Evolutionary conservation across 2,113 vertebrate species (phyloP).

Genomic region (Urocitellus parryii): DNA sequence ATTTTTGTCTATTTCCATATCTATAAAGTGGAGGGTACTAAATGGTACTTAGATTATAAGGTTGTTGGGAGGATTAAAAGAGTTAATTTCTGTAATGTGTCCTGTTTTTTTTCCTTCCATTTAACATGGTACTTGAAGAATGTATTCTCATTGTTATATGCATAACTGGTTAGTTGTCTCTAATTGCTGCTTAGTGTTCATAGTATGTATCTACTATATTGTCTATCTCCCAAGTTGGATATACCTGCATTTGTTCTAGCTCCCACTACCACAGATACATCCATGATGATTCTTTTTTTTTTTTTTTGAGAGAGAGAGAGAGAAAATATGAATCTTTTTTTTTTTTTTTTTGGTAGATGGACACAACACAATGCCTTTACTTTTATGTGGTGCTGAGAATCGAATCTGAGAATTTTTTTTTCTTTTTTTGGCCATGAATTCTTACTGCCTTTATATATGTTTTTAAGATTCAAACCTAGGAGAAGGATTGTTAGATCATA

Average conservation of each 20-base stretch:
- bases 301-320: too few relatives aligned
- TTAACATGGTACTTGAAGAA: slow-evolving; percentile 8
- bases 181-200: neutral
- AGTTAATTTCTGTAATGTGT: slow-evolving; percentile 16
- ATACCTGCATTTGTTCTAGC: neutral
- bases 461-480: neutral
- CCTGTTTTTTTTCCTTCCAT: neutral
- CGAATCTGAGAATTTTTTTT: neutral
- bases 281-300: neutral
- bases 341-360: too few relatives aligned
- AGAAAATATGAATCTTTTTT: too few relatives aligned
- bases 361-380: too few relatives aligned
- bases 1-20: slow-evolving; percentile 23
- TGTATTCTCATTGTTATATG: neutral
- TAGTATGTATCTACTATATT: neutral
- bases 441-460: neutral
- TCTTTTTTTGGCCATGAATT: neutral
- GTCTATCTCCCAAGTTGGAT: neutral
- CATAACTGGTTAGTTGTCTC: neutral
- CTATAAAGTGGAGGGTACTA: slow-evolving; percentile 13
- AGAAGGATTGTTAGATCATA: neutral
- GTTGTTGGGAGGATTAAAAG: neutral
- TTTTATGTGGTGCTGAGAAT: too few relatives aligned
- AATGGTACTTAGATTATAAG: slow-evolving; percentile 6
- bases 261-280: neutral